Base-by-base conservation (phyloP, 2,113 vertebrate genomes). In the Serinus canaria region DNA sequence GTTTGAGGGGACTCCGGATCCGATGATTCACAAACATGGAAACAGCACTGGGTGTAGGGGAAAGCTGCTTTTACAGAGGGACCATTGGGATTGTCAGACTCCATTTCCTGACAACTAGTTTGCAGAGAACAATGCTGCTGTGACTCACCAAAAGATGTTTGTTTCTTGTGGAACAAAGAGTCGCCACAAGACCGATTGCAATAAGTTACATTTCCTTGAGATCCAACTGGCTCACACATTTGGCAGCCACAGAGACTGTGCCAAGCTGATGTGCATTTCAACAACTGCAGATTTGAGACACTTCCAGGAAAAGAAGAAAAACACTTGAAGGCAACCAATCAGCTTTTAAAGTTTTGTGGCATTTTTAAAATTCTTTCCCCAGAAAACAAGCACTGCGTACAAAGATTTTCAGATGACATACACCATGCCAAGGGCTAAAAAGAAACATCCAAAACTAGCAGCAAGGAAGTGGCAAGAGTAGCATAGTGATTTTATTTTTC, bases 91-190 rank as follows among this genome's bases (percentile, higher is more conserved):
- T 82, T 94, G 88, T 56, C 76, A 87, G 68, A 77, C 25, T 89
- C 49, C 13, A 41, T 66, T 96, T 96, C 95, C 94, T 70, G 68
- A 85, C 62, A 74, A 41, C n/a, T 44, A n/a, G 49, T 76, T 84
- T 82, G 37, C 39, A 66, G 39, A 23, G 50, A 95, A 92, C 81
- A 91, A 87, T 88, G 64, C 22, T 33, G 43, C n/a, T 5, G 9
- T 96, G 96, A 96, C 73, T 97, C 94, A 94, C 93, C 67, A 75
- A 62, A 79, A 92, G 31, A 79, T 58, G 72, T 89, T 94, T 83
- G 60, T 50, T 87, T 88, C 82, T 96, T 5, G 8, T 53, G 74
- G 78, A 91, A 87, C 92, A 92, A 85, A 76, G 93, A 91, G 87
- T 77, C 10, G 0, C 68, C 43, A 67, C 2, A 5, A 76, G 83